phyloP scores from a whole-genome alignment of 2,888 invertebrate species.

The Pomacea canaliculata region DNA sequence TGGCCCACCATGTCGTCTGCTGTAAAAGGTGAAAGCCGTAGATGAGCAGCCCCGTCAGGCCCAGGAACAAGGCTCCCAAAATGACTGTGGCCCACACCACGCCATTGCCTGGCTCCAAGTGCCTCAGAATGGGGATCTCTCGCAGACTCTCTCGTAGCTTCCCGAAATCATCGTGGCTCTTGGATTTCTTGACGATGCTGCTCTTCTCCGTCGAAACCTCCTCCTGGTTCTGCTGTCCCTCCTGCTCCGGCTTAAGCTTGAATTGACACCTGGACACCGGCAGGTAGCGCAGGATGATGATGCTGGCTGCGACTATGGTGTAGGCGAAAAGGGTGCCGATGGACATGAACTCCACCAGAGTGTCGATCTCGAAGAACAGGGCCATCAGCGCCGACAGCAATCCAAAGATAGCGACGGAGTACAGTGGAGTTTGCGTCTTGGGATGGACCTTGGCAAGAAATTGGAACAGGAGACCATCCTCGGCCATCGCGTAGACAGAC shows the following conservation, averaged over 20 bases:
- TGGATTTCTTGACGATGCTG: constrained; percentile 57
- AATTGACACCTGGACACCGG: constrained; percentile 65
- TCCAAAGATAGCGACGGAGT: constrained; percentile 63
- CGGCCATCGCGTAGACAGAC: constrained; percentile 91
- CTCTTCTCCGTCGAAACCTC: constrained; percentile 46
- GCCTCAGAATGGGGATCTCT: constrained; percentile 82
- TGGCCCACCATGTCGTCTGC: constrained; percentile 79
- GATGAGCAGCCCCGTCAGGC: constrained; percentile 72
- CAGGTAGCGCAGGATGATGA: constrained; percentile 86
- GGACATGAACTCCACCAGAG: constrained; percentile 94
- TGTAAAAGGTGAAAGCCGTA: constrained; percentile 72
- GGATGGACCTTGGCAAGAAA: constrained; percentile 79
- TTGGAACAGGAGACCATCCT: constrained; percentile 86
- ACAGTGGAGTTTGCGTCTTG: constrained; percentile 76
- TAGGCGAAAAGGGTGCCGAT: constrained; percentile 94
- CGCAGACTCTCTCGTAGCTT: constrained; percentile 79
- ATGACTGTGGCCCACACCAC: constrained; percentile 76
- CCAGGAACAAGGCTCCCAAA: constrained; percentile 75
- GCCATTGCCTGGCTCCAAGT: constrained; percentile 82
- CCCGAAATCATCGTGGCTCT: constrained; percentile 75
- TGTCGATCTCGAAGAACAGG: constrained; percentile 87
- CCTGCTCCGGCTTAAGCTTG: constrained; percentile 61
- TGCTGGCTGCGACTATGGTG: constrained; percentile 90
- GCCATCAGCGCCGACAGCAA: constrained; percentile 76
- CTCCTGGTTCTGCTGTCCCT: constrained; percentile 8